A percentile compares a stretch with the other conserved stretches of the same genome.
phyloP scores from a whole-genome alignment of 23 tunicate species.

The Ciona savignyi region DNA sequence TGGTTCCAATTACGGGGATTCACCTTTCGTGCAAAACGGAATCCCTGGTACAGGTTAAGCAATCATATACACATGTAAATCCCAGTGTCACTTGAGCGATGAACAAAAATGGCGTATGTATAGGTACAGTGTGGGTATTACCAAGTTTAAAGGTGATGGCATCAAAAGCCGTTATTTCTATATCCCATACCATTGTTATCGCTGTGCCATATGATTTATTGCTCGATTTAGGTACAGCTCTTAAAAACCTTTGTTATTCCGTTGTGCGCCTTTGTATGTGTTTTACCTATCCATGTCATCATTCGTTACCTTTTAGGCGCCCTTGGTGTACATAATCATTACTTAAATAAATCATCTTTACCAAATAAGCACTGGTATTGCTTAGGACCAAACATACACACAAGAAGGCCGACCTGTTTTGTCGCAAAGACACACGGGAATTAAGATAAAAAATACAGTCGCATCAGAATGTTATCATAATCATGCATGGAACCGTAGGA shows the following conservation, averaged over 20 bases:
- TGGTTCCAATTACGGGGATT: no score
- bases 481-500: background rate
- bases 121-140: no score
- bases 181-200: background rate
- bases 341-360: background rate
- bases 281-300: slow-evolving; percentile 1
- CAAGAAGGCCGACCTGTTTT: no score
- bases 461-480: background rate
- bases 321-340: background rate
- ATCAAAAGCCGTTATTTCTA: background rate
- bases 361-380: no score
- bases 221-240: background rate
- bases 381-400: no score
- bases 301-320: background rate
- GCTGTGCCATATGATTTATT: background rate
- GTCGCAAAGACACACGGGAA: no score
- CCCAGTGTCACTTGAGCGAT: no score
- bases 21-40: no score
- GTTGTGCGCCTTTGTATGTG: background rate
- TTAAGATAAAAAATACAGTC: background rate
- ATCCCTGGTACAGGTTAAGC: no score
- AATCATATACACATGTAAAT: no score
- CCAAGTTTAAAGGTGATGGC: no score
- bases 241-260: background rate
- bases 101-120: no score